Conservation (phyloP, 2,113 vertebrate species). For the Albula glossodonta region DNA sequence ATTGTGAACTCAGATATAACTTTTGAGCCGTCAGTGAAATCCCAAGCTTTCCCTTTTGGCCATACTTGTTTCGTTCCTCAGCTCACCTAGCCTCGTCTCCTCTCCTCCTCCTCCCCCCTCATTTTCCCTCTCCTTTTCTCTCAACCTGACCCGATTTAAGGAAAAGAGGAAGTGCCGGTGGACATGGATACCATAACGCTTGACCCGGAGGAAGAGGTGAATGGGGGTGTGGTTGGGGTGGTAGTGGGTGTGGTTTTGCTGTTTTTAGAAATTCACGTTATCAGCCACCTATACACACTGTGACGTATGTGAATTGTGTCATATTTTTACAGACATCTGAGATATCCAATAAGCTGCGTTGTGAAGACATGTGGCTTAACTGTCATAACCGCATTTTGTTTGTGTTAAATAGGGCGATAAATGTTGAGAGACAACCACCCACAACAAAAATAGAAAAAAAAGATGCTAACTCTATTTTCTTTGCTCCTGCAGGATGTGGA, state of each 20-base stretch:
- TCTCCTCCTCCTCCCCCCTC: not conserved
- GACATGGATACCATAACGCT: constrained; percentile 94
- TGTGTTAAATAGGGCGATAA: too few relatives aligned
- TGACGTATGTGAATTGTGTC: not conserved
- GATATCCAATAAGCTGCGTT: too few relatives aligned
- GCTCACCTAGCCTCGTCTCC: not conserved
- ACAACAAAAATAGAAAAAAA: too few relatives aligned
- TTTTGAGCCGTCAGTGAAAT: not conserved
- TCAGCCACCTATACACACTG: not conserved
- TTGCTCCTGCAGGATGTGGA: constrained; percentile 83
- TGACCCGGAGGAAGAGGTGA: constrained; percentile 95
- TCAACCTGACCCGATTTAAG: constrained; percentile 59
- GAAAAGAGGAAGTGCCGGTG: constrained; percentile 87
- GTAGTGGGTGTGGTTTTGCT: not conserved
- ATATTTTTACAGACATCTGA: not conserved
- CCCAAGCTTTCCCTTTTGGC: not conserved
- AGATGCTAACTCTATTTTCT: not conserved
- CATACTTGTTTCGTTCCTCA: not conserved
- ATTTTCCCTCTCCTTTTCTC: not conserved
- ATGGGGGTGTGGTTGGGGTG: not conserved
- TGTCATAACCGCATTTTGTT: too few relatives aligned
- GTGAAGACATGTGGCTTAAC: too few relatives aligned
- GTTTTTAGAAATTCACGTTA: not conserved
- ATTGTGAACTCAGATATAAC: not conserved
- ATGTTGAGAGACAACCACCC: too few relatives aligned